Evolutionary conservation across 2,888 invertebrate species (phyloP).

Genomic region (Agriopis marginaria): DNA sequence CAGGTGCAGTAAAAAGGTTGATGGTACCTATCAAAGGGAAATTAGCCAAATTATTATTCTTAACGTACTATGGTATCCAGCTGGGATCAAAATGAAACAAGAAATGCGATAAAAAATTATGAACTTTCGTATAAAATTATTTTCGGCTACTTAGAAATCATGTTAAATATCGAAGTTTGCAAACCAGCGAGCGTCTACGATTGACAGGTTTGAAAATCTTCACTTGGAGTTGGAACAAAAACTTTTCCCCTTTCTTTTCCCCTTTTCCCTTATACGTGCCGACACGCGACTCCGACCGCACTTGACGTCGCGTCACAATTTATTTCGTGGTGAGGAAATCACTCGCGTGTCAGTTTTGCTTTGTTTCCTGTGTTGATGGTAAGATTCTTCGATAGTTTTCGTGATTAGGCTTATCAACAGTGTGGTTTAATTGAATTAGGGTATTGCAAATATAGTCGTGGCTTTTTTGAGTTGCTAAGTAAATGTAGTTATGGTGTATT

Average conservation of each 20-base stretch:
- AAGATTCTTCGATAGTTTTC: not conserved
- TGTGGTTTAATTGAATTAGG: not conserved
- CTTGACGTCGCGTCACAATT: slow-evolving; percentile 30
- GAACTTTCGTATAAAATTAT: too few species aligned
- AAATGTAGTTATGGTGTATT: too few species aligned
- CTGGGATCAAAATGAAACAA: too few species aligned
- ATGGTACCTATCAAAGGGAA: too few species aligned
- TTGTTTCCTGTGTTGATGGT: slow-evolving; percentile 35
- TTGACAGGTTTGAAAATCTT: slow-evolving; percentile 5
- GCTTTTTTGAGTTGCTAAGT: not conserved
- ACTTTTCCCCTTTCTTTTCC: slow-evolving; percentile 48
- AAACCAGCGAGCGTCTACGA: too few species aligned
- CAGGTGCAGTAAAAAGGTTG: not conserved
- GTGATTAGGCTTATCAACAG: not conserved
- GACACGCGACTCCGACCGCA: slow-evolving; percentile 47
- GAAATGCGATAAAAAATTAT: too few species aligned
- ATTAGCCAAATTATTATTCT: too few species aligned
- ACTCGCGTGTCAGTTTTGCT: slow-evolving; percentile 42
- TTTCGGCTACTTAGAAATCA: too few species aligned
- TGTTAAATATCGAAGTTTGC: too few species aligned
- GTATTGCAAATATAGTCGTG: not conserved
- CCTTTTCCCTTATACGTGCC: slow-evolving; percentile 45
- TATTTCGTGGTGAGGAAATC: slow-evolving; percentile 55
- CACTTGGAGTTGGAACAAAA: slow-evolving; percentile 10
- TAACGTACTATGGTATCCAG: too few species aligned